Evolutionary conservation across 2,113 vertebrate genomes (phyloP), one percentile per base, ranked within the genome.

Genomic region (Clinocottus analis): DNA sequence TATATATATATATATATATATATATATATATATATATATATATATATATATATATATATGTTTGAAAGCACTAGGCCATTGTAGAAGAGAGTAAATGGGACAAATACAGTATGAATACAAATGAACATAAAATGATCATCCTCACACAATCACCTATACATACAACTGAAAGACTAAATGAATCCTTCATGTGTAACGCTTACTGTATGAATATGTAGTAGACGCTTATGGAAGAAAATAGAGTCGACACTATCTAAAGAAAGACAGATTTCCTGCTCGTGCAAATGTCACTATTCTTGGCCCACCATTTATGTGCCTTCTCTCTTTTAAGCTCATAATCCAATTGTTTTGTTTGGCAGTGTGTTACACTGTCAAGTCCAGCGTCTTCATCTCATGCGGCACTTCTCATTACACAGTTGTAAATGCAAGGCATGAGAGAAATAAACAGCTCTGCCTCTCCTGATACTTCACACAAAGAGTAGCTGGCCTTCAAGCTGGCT

Each of bases 261-360:
- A 74, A 62, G 60, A 75, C 27, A 7, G 37, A 85, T 71, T 62
- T 75, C 58, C 79, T 82, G 39, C 71, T 72, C 27, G 27, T 66
- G 59, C 31, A 85, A 80, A 79, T 85, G 82, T 66, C 75, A 74
- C 85, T 80, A 75, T 86, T 86, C 72, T 79, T 73, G 65, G 84
- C 72, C 39, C 63, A n/a, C 45, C 47, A 72, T 39, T 61, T 51
- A 31, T 59, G 29, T 45, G 75, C 64, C 83, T 71, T 82, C 76
- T 85, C 74, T 81, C 74, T 80, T 75, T 82, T 89, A 88, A 91
- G 75, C 84, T 80, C 67, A 84, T 86, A 87, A 90, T 86, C 81
- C 76, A 90, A 84, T 86, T 86, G 87, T 79, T 76, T 82, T 79
- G 67, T 92, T 75, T 87, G 80, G 68, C 77, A 64, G 33, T 11